Conservation (phyloP, 2,888 invertebrate species). For the Pasiphila rectangulata region DNA sequence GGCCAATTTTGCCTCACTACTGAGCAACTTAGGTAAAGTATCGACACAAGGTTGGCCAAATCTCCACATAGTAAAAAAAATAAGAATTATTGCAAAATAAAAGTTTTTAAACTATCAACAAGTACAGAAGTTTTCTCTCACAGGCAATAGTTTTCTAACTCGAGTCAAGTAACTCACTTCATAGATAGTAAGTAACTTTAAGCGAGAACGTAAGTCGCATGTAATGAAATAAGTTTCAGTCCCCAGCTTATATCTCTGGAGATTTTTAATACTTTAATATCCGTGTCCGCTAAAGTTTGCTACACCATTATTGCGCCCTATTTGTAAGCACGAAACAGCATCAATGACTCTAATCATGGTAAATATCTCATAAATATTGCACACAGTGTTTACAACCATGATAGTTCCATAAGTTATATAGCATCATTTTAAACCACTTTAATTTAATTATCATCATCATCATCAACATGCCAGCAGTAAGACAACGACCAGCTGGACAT, state of each 20-base stretch:
- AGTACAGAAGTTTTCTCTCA: too few relatives aligned
- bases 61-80: too few relatives aligned
- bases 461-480: too few relatives aligned
- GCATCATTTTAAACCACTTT: too few relatives aligned
- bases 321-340: background rate
- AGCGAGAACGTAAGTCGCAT: constrained; percentile 44
- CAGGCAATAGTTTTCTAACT: background rate
- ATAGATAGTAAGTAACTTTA: constrained; percentile 1
- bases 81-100: background rate
- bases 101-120: constrained; percentile 1
- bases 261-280: constrained; percentile 52
- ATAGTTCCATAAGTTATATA: too few relatives aligned
- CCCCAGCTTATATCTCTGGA: constrained; percentile 26
- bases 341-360: background rate
- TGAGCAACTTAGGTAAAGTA: too few relatives aligned
- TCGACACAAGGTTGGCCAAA: too few relatives aligned
- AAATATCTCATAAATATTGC: background rate
- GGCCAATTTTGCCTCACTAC: too few relatives aligned
- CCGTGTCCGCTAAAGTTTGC: constrained; percentile 36
- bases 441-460: too few relatives aligned
- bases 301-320: background rate
- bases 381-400: too few relatives aligned
- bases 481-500: too few relatives aligned
- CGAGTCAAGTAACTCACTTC: constrained; percentile 1
- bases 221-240: constrained; percentile 62